Conservation (phyloP, 2,888 invertebrate species). For the Sinodicranocentrus sp. region DNA sequence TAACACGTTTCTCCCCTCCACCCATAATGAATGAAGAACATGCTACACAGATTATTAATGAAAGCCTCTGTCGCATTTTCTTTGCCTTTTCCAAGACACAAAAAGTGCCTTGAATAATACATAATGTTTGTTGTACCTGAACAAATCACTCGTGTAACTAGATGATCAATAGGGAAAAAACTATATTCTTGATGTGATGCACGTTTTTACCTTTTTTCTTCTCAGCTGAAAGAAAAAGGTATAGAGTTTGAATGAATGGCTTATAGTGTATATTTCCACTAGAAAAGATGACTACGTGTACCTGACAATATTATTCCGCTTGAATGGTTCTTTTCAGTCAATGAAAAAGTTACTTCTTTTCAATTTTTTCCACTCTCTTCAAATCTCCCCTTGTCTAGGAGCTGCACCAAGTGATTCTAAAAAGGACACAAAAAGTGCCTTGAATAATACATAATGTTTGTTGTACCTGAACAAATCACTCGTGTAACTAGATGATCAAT, state of each 20-base stretch:
- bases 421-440: neutral
- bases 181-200: neutral
- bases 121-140: slow-evolving; percentile 26
- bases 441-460: slow-evolving; percentile 16
- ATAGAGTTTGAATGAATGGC: neutral
- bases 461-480: slow-evolving; percentile 38
- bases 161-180: neutral
- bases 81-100: no score
- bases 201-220: slow-evolving; percentile 6
- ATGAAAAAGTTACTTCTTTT: slow-evolving; percentile 6
- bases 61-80: no score
- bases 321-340: slow-evolving; percentile 17
- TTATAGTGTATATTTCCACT: no score
- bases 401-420: no score
- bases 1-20: no score
- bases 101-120: slow-evolving; percentile 10
- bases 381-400: neutral
- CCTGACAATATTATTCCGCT: slow-evolving; percentile 20
- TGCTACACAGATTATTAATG: no score
- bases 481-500: neutral
- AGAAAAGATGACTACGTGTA: neutral
- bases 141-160: slow-evolving; percentile 29
- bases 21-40: no score
- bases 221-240: slow-evolving; percentile 1
- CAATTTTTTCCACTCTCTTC: neutral